phyloP scores from a whole-genome alignment of 2,888 invertebrate genomes.

The Pristionchus fissidentatus region DNA sequence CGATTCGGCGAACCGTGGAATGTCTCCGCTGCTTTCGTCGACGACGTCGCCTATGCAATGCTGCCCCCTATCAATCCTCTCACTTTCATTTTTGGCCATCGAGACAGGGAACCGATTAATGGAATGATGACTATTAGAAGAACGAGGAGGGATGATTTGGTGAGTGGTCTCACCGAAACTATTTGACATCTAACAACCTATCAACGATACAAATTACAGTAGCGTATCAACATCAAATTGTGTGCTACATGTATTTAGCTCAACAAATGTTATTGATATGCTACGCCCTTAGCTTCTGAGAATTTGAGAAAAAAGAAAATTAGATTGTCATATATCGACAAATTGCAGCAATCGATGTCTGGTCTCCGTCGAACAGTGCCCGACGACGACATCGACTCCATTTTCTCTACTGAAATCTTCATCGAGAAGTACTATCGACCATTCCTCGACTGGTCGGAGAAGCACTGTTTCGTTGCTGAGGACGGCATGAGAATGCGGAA shows the following conservation, averaged over 20 bases:
- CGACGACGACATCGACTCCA: background rate
- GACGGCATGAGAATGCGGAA: background rate
- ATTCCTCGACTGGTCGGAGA: slow-evolving; percentile 17
- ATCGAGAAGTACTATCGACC: slow-evolving; percentile 16
- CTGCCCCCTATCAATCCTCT: slow-evolving; percentile 4
- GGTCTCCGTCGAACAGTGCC: background rate
- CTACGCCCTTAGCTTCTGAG: no score
- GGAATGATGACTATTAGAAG: background rate
- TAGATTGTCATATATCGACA: no score
- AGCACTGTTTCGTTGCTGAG: slow-evolving; percentile 22
- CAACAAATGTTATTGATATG: no score
- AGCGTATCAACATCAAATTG: no score
- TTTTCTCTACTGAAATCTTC: background rate
- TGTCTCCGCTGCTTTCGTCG: background rate
- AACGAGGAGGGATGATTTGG: background rate
- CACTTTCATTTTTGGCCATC: background rate
- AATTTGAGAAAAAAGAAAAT: no score
- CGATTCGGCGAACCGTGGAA: slow-evolving; percentile 23
- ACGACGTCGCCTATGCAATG: slow-evolving; percentile 35
- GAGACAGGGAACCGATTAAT: background rate
- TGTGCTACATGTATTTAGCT: no score
- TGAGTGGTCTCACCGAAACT: background rate
- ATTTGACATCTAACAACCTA: no score
- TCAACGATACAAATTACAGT: no score
- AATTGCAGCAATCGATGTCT: background rate